Percentiles rank a stretch among this genome's conserved stretches.
These are phyloP conservation scores for Chelonus formosanus DNA, from an alignment of 2,888 invertebrate genomes.

Conservation along the genomic window DNA sequence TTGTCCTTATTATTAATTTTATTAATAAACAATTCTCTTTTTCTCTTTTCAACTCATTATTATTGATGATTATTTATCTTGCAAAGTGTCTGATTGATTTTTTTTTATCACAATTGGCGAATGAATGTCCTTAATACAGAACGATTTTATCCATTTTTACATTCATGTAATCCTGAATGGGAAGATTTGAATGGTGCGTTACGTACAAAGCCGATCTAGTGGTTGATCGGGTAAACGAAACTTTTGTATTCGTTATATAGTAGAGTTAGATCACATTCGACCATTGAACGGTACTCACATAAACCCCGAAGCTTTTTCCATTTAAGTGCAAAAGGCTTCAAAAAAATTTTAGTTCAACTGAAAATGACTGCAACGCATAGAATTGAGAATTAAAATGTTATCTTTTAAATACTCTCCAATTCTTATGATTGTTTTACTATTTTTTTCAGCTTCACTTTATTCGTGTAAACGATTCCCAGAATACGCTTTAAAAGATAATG, in stretches of 20 bases:
- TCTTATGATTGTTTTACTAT: too few relatives aligned
- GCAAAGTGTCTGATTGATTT: too few relatives aligned
- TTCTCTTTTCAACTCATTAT: constrained; percentile 4
- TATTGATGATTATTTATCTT: too few relatives aligned
- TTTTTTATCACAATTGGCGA: too few relatives aligned
- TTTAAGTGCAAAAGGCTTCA: constrained; percentile 4
- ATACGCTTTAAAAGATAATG: too few relatives aligned
- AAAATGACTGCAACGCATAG: neutral
- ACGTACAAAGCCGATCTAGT: constrained; percentile 12
- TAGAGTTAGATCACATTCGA: constrained; percentile 3
- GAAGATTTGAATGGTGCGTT: constrained; percentile 6
- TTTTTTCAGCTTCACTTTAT: too few relatives aligned
- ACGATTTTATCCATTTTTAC: neutral
- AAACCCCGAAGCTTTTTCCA: neutral
- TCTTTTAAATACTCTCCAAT: too few relatives aligned
- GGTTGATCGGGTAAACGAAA: constrained; percentile 20
- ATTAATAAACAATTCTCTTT: constrained; percentile 16
- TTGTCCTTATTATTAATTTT: constrained; percentile 11
- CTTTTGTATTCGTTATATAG: constrained; percentile 11
- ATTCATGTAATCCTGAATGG: neutral
- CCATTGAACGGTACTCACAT: constrained; percentile 18
- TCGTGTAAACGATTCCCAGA: too few relatives aligned
- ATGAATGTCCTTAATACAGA: too few relatives aligned
- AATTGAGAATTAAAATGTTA: too few relatives aligned
- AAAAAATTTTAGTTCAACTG: constrained; percentile 4